Base-by-base conservation (phyloP, 1,140 invertebrate genomes). In the Diabrotica undecimpunctata region DNA sequence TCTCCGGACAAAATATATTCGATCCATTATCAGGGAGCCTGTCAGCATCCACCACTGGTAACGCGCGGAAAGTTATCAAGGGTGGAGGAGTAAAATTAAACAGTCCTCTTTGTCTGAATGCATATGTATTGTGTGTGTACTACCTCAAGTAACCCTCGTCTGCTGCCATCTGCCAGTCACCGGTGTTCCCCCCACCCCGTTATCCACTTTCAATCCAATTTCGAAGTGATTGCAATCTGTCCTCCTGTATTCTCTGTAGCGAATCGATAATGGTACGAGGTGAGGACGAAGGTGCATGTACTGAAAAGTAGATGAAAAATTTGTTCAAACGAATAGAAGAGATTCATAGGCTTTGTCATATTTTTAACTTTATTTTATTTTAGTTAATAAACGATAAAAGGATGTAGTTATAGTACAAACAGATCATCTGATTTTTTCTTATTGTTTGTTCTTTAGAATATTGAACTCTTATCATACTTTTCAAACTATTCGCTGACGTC, bases 111-210 rank as follows among this genome's bases (percentile, higher is more conserved):
- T 77, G 75, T 77, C 71, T 75, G 70, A 67, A 76, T 75, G 75
- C 75, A 76, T 74, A 74, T 75, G 75, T 70, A 77, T 77, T 77
- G 74, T 75, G 62, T 77, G 72, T 75, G 62, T 72, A 69, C 71
- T 70, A 78, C 76, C 76, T 78, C 75, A 76, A 77, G 76, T 76
- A 69, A 78, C 76, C 76, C 76, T 76, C 74, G 72, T 74, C 72
- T 75, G 74, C 41, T 46, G 74, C 77, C 76, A 77, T 46, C 41
- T 46, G 74, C 77, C 76, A 77, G 77, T 75, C 77, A 75, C 74
- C 76, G 77, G 75, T 78, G 75, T 77, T 72, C 70, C 71, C 74
- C 50, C 55, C 54, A 54, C 51, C 59, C 67, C 57, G 67, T 66
- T 72, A 69, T 61, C 69, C 61, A 65, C 57, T 68, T 70, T 65